Evolutionary conservation across 2,888 invertebrate species (phyloP), one percentile per base, ranked within the genome.

Genomic region (Autographa pulchrina): DNA sequence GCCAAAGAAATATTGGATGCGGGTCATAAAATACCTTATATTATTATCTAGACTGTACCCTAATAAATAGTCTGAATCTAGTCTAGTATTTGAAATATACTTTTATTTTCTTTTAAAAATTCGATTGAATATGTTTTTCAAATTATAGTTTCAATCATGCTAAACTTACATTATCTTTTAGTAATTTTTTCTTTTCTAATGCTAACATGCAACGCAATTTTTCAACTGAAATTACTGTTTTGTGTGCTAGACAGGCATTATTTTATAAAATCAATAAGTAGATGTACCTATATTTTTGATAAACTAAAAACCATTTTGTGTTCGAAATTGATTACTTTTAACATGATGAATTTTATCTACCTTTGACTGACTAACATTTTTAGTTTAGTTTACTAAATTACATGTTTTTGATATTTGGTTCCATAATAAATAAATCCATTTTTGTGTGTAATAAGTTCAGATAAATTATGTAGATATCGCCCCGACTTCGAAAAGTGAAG

Each of bases 181-280:
- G 54, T 20, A 56, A 25, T 56, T 56, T 56, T 56, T 56, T 54
- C 54, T 18, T 56, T 56, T 20, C 54, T 13, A 14, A 25, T 58
- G 20, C 56, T 62, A 68, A 65, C 70, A 73, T 61, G 70, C 61
- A 35, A 65, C 20, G 54, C 54, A 56, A 25, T 56, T 48, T 5
- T 16, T 48, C 48, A 6, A n/a, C n/a, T n/a, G 48, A 56, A 56
- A 56, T 56, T 20, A 56, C 20, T 56, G 20, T 20, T 56, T 56
- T 56, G 54, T 56, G 25, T 25, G 20, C 18, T 20, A 56, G 25
- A 25, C 54, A 13, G 25, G 18, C 54, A 56, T 56, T 56, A 25
- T 56, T 11, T 20, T 25, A 56, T 20, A 25, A n/a, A n/a, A 52
- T n/a, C 18, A 20, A 56, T 56, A 20, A 56, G 4, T 6, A n/a